These are phyloP conservation scores for Lysandra coridon DNA, from an alignment of 2,888 invertebrate species.

Conservation along the genomic window DNA sequence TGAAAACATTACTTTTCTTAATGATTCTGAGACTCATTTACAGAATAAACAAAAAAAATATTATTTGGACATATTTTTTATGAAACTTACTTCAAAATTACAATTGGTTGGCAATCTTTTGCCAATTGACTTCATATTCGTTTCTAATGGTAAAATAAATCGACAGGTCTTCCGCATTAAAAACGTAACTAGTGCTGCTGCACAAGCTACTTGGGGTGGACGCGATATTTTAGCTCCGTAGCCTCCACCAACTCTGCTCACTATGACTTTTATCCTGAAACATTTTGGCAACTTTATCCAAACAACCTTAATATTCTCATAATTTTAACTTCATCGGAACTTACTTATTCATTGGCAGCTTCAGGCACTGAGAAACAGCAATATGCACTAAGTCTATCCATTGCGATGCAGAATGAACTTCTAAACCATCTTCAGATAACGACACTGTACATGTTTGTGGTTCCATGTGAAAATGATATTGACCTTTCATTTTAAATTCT, in stretches of 20 bases:
- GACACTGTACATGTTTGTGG: constrained; percentile 83
- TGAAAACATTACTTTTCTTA: background rate
- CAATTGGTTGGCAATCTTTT: constrained; percentile 76
- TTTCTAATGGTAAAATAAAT: constrained; percentile 81
- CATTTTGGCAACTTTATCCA: background rate
- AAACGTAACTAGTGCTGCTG: constrained; percentile 82
- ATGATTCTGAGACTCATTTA: too few species aligned
- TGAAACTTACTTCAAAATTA: constrained; percentile 74
- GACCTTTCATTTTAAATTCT: constrained; percentile 78
- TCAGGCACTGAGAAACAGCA: constrained; percentile 78
- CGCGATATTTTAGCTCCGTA: constrained; percentile 84
- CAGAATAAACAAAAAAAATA: too few species aligned
- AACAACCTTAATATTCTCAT: background rate
- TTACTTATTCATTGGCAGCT: constrained; percentile 79
- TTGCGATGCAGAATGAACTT: constrained; percentile 83
- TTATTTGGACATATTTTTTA: background rate
- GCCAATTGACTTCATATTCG: constrained; percentile 83
- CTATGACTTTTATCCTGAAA: constrained; percentile 81
- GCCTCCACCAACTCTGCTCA: constrained; percentile 83
- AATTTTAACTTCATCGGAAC: background rate
- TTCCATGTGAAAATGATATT: constrained; percentile 89
- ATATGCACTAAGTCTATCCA: constrained; percentile 82
- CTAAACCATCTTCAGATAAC: constrained; percentile 86
- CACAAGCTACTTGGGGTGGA: constrained; percentile 76
- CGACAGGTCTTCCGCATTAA: constrained; percentile 81